phyloP scores from a whole-genome alignment of 2,888 invertebrate genomes.

The Amorpha juglandis region DNA sequence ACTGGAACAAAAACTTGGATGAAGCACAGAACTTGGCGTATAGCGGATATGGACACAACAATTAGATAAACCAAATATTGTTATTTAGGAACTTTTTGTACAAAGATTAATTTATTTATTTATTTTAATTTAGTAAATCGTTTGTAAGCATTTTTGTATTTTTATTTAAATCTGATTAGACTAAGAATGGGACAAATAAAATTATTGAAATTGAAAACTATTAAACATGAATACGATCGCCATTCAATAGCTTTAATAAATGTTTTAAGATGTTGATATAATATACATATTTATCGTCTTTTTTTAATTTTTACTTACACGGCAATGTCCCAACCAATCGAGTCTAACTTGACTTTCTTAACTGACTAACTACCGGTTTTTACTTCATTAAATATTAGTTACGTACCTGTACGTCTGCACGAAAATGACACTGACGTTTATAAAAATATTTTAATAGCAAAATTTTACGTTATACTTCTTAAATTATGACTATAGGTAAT shows the following conservation, averaged over 20 bases:
- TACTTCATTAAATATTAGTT: background rate
- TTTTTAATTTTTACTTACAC: background rate
- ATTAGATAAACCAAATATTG: slow-evolving; percentile 50
- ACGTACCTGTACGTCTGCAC: background rate
- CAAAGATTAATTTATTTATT: slow-evolving; percentile 79
- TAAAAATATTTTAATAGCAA: too few species aligned
- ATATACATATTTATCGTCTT: too few species aligned
- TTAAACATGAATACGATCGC: too few species aligned
- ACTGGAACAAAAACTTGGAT: slow-evolving; percentile 85
- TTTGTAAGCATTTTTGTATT: slow-evolving; percentile 50
- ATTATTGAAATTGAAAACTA: too few species aligned
- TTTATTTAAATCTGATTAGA: too few species aligned
- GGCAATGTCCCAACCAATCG: slow-evolving; percentile 4
- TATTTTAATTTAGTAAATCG: slow-evolving; percentile 76
- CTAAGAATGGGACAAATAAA: too few species aligned
- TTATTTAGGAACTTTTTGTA: slow-evolving; percentile 66
- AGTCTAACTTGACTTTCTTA: slow-evolving; percentile 10
- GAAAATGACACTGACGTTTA: too few species aligned
- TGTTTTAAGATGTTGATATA: too few species aligned
- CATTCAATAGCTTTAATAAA: too few species aligned
- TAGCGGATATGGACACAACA: slow-evolving; percentile 83
- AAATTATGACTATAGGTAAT: too few species aligned
- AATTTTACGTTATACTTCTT: too few species aligned
- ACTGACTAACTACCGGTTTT: slow-evolving; percentile 9
- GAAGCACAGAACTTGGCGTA: slow-evolving; percentile 89